phyloP scores from a whole-genome alignment of 37 sponge, comb jelly and placozoan genomes.

The Eunapius fragilis region DNA sequence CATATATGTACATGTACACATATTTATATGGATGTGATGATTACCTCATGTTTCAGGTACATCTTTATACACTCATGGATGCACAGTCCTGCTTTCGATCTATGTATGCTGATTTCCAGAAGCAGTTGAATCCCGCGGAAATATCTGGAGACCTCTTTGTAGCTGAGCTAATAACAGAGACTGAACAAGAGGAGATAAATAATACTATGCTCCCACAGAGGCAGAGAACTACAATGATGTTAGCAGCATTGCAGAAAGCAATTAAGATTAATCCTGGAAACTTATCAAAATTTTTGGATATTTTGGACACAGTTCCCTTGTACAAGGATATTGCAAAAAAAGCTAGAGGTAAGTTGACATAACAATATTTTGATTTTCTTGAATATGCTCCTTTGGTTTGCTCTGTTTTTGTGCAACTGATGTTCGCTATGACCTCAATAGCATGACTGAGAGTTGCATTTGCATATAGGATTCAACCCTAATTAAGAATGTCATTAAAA shows the following conservation, averaged over 20 bases:
- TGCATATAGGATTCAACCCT: too few relatives aligned
- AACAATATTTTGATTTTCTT: too few relatives aligned
- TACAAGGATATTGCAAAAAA: neutral
- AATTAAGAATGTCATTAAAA: too few relatives aligned
- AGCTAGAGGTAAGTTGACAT: neutral
- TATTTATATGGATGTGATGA: conserved; percentile 18
- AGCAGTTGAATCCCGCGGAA: neutral
- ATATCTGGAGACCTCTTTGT: neutral
- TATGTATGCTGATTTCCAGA: neutral
- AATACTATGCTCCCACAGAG: neutral
- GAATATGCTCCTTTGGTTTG: too few relatives aligned
- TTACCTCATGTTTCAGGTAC: neutral
- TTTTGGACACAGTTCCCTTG: neutral
- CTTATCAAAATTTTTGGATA: neutral
- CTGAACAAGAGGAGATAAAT: neutral
- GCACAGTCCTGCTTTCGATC: neutral
- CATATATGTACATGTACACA: neutral
- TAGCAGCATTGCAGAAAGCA: neutral
- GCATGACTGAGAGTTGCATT: too few relatives aligned
- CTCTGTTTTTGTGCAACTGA: too few relatives aligned
- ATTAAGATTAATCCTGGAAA: neutral
- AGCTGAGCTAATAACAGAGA: neutral
- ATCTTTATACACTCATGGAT: neutral
- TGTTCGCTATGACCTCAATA: neutral
- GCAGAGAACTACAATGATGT: neutral